phyloP scores from a whole-genome alignment of 2,113 vertebrate species.

The Mungos mungo region DNA sequence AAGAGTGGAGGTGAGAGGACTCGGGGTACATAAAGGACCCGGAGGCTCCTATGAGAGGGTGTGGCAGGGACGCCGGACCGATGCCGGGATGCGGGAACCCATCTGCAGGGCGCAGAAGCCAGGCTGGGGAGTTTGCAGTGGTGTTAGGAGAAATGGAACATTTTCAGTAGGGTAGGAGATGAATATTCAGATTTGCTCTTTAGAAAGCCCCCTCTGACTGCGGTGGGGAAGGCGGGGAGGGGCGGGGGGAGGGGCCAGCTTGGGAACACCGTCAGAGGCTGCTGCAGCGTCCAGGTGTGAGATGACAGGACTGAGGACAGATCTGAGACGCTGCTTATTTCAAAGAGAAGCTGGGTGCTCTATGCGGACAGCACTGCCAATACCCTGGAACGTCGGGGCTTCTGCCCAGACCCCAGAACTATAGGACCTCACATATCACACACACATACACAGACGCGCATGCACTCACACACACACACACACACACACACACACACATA shows the following conservation, averaged over 20 bases:
- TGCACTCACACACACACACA: background rate
- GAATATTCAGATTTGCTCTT: background rate
- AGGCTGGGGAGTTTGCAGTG: background rate
- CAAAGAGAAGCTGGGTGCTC: rapidly evolving
- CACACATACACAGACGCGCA: no score
- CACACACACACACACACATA: no score
- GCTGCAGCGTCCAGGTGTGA: no score
- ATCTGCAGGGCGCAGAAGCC: no score
- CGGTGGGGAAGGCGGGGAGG: background rate
- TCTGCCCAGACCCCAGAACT: no score
- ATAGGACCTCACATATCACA: no score
- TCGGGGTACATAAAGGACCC: rapidly evolving
- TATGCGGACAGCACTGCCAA: background rate
- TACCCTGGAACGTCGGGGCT: background rate
- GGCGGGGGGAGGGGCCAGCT: rapidly evolving
- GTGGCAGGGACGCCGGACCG: rapidly evolving
- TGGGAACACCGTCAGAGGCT: background rate
- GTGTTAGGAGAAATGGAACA: background rate
- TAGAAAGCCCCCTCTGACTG: background rate
- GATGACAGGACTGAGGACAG: no score
- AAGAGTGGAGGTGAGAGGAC: background rate
- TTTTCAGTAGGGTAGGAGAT: no score
- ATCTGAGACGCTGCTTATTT: background rate
- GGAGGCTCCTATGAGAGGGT: no score
- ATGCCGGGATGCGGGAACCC: background rate